Conservation (phyloP, 2,113 vertebrate species). For the Ceuthmochares aereus region DNA sequence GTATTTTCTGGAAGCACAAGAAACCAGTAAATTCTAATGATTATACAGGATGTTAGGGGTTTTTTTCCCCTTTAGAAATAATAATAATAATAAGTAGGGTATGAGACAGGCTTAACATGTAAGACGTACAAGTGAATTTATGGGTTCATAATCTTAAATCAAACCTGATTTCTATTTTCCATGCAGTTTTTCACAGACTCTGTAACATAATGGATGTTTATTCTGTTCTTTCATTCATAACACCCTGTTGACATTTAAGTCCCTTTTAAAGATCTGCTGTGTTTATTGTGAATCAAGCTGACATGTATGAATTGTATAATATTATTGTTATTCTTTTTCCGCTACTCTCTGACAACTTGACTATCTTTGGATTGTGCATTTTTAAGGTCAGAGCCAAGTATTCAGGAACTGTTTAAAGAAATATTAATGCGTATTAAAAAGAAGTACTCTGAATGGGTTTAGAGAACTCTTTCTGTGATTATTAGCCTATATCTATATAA, state of each 20-base stretch:
- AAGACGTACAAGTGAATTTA: conserved; percentile 59
- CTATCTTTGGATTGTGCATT: background rate
- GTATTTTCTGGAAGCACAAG: conserved; percentile 32
- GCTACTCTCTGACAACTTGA: background rate
- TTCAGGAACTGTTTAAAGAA: background rate
- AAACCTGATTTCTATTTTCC: conserved; percentile 61
- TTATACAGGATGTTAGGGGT: conserved; percentile 3
- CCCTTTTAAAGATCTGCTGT: conserved; percentile 38
- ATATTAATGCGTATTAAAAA: background rate
- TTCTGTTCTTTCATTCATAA: conserved; percentile 52
- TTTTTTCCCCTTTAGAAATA: conserved; percentile 22
- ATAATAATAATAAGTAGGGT: background rate
- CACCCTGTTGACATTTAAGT: conserved; percentile 52
- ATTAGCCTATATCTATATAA: background rate
- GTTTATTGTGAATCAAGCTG: conserved; percentile 56
- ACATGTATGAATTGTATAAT: conserved; percentile 40
- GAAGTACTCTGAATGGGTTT: background rate
- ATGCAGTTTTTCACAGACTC: conserved; percentile 62
- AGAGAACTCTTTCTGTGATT: background rate
- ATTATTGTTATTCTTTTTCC: conserved; percentile 60
- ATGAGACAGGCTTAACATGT: conserved; percentile 5
- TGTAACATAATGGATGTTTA: conserved; percentile 56
- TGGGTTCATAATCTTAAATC: conserved; percentile 65
- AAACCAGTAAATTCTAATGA: conserved; percentile 51
- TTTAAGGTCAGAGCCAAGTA: background rate